phyloP scores from a whole-genome alignment of 2,113 vertebrate species.

The Paraplagusia blochii region DNA sequence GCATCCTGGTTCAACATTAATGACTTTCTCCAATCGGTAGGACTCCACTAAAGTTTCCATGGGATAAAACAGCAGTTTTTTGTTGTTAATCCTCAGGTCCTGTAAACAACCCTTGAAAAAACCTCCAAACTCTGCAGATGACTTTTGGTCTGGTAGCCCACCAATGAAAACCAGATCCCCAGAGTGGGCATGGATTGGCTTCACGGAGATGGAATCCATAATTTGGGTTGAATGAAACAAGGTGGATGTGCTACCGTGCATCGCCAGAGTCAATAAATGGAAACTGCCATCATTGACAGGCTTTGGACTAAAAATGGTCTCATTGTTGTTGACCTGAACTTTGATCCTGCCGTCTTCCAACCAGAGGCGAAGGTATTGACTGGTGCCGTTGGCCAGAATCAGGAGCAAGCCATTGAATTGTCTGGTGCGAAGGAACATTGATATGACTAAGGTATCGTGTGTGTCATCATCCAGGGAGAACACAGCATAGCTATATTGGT shows the following conservation, averaged over 20 bases:
- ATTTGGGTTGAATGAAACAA: slow-evolving; percentile 78
- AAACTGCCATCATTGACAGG: slow-evolving; percentile 79
- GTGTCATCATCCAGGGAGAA: slow-evolving; percentile 74
- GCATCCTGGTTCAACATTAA: slow-evolving; percentile 80
- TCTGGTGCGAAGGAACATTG: slow-evolving; percentile 86
- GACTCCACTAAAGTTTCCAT: slow-evolving; percentile 45
- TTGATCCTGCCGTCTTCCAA: slow-evolving; percentile 79
- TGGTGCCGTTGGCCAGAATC: slow-evolving; percentile 77
- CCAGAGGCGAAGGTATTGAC: slow-evolving; percentile 74
- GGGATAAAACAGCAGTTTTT: slow-evolving; percentile 84
- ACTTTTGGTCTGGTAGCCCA: slow-evolving; percentile 78
- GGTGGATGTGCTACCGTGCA: slow-evolving; percentile 65
- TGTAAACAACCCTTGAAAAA: slow-evolving; percentile 93
- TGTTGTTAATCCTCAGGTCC: slow-evolving; percentile 83
- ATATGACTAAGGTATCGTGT: slow-evolving; percentile 72
- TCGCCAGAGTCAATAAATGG: slow-evolving; percentile 81
- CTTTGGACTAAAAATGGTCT: slow-evolving; percentile 62
- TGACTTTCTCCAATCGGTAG: slow-evolving; percentile 59
- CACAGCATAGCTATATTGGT: slow-evolving; percentile 75
- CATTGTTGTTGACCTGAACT: slow-evolving; percentile 70
- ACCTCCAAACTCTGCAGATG: slow-evolving; percentile 72
- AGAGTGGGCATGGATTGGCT: slow-evolving; percentile 57
- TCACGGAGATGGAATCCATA: slow-evolving; percentile 71
- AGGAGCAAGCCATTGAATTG: slow-evolving; percentile 78
- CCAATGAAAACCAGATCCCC: slow-evolving; percentile 79